Evolutionary conservation across 2,113 vertebrate genomes (phyloP), one percentile per base, ranked within the genome.

Genomic region (Caretta caretta): DNA sequence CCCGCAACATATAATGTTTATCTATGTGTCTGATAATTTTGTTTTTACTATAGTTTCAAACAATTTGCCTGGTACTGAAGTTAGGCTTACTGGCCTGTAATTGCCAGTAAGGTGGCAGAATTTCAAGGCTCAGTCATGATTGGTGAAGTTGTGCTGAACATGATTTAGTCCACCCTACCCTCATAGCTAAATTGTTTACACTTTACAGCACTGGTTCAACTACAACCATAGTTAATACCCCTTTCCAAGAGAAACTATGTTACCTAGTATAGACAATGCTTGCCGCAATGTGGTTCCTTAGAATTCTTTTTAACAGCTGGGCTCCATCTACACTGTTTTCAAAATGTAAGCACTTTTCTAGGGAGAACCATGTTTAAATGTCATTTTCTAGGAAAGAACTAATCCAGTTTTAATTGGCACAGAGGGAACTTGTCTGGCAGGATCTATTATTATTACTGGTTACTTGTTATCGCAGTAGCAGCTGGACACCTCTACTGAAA

Each of bases 251-350:
- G 8, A 25, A 46, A 16, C 14, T 2, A 38, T 31, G 14, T 35
- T 65, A 65, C 62, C 27, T 29, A 0, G 5, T 50, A 5, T 6
- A 46, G 27, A 20, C 2, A 2, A 6, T 8, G 20, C 4, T 59
- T n/a, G 27, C 1, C 25, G 17, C 3, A 8, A 11, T 6, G 5
- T 13, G 19, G 38, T 84, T 69, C 56, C 35, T 49, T 22, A 4
- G 7, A 80, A 80, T 80, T 16, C 9, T 25, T 10, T 80, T 29
- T 80, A 80, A 11, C 22, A 53, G 16, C 35, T 65, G 13, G 22
- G 10, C 22, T 42, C 72, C 0, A 4, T 57, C 5, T 16, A 56
- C 25, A 5, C 25, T 27, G 50, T 5, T 69, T 79, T 56, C 3
- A 5, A 49, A n/a, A 31, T 4, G 24, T 27, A 8, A 13, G 11